phyloP scores from a whole-genome alignment of 2,797 vertebrate species.

The Limnodromus scolopaceus region DNA sequence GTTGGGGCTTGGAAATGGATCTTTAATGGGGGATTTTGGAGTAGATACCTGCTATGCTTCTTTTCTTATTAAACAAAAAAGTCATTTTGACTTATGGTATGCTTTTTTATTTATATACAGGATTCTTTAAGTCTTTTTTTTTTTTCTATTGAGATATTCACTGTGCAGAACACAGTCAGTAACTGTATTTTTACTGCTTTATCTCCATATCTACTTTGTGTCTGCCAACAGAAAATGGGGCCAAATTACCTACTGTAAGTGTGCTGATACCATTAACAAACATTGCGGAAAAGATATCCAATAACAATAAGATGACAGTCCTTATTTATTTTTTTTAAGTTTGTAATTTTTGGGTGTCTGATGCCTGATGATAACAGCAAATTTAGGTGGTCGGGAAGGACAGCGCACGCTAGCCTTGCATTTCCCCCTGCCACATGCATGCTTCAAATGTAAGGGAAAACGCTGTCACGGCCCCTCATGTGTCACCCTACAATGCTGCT shows the following conservation, averaged over 20 bases:
- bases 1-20: not conserved
- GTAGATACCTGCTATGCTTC: not conserved
- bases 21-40: not conserved
- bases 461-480: rapidly evolving
- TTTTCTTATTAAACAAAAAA: not conserved
- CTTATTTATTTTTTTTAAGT: not conserved
- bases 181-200: conserved; percentile 8
- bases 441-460: not conserved
- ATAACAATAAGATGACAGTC: conserved; percentile 6
- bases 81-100: not conserved
- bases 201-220: conserved; percentile 1
- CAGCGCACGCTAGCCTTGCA: rapidly evolving
- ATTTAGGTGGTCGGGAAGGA: rapidly evolving
- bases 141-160: not conserved
- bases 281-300: not conserved
- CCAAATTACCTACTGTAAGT: not conserved
- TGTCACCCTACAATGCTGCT: not conserved
- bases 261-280: not conserved
- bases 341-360: not conserved
- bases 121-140: not conserved
- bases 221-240: not conserved
- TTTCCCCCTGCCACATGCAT: not conserved
- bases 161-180: conserved; percentile 11
- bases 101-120: conserved; percentile 12
- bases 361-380: not conserved